A percentile compares a stretch with the other conserved stretches of the same genome.
Evolutionary conservation across 2,113 vertebrate genomes (phyloP).

Genomic region (Oostethus manadensis): DNA sequence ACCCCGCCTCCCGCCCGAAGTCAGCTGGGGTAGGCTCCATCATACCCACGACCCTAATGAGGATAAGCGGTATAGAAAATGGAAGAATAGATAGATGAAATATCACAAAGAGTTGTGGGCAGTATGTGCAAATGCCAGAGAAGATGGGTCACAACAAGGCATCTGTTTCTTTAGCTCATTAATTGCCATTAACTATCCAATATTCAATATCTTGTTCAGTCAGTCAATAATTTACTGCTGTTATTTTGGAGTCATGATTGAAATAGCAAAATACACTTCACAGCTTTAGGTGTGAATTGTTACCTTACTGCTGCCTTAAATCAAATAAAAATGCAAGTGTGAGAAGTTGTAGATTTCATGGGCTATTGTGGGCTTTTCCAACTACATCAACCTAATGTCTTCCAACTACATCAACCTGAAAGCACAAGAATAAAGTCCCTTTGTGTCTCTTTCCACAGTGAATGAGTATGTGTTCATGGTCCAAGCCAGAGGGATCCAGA

Average conservation of each 20-base stretch:
- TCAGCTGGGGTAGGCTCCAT: too few species aligned
- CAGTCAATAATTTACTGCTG: background rate
- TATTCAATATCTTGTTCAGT: background rate
- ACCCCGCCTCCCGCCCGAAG: too few species aligned
- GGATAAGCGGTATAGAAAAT: too few species aligned
- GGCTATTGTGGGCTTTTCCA: background rate
- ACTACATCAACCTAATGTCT: background rate
- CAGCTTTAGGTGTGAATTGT: background rate
- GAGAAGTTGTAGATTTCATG: background rate
- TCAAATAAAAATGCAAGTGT: background rate
- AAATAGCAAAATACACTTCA: background rate
- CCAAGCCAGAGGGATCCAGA: constrained; percentile 91
- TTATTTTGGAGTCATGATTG: background rate
- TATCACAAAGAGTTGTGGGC: too few species aligned
- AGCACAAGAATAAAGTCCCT: constrained; percentile 3
- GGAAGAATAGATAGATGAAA: too few species aligned
- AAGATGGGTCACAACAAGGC: too few species aligned
- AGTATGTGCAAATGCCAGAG: too few species aligned
- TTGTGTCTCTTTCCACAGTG: constrained; percentile 69
- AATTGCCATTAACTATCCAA: too few species aligned
- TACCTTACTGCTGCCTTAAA: background rate
- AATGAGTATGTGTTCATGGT: constrained; percentile 99
- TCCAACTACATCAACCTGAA: too few species aligned
- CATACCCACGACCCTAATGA: too few species aligned
- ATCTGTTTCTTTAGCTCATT: too few species aligned